Percentiles rank a stretch among this genome's conserved stretches.
phyloP scores from a whole-genome alignment of 2,888 invertebrate species.

The Melieria crassipennis region DNA sequence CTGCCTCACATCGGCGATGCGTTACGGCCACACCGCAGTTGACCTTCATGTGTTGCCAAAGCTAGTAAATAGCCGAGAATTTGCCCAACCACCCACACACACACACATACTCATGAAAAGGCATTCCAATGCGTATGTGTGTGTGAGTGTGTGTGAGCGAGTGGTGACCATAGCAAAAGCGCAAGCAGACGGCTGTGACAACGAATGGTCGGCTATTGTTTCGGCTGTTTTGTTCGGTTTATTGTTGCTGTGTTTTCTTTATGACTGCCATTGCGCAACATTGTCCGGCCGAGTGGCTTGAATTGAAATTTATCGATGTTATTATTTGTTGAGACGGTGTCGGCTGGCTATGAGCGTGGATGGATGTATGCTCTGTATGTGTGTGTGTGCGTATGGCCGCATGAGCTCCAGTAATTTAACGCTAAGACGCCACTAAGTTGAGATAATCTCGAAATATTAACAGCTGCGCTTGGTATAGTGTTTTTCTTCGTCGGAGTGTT shows the following conservation, averaged over 20 bases:
- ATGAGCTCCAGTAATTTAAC: background rate
- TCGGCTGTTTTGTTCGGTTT: background rate
- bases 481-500: background rate
- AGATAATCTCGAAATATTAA: conserved; percentile 33
- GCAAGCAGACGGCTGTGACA: too few species aligned
- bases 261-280: conserved; percentile 1
- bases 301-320: conserved; percentile 18
- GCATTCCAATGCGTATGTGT: conserved; percentile 10
- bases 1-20: too few species aligned
- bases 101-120: background rate
- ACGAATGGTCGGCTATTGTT: too few species aligned
- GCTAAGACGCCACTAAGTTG: conserved; percentile 19
- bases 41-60: too few species aligned
- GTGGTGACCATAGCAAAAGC: conserved; percentile 1
- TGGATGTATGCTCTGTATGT: background rate
- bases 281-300: background rate
- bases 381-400: background rate
- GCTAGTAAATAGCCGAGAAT: background rate
- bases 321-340: conserved; percentile 2
- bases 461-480: conserved; percentile 12
- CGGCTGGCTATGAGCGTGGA: too few species aligned
- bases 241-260: background rate
- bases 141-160: conserved; percentile 36
- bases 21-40: too few species aligned
- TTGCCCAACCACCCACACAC: background rate